phyloP scores from a whole-genome alignment of 2,888 invertebrate species.

The Oligia fasciuncula region DNA sequence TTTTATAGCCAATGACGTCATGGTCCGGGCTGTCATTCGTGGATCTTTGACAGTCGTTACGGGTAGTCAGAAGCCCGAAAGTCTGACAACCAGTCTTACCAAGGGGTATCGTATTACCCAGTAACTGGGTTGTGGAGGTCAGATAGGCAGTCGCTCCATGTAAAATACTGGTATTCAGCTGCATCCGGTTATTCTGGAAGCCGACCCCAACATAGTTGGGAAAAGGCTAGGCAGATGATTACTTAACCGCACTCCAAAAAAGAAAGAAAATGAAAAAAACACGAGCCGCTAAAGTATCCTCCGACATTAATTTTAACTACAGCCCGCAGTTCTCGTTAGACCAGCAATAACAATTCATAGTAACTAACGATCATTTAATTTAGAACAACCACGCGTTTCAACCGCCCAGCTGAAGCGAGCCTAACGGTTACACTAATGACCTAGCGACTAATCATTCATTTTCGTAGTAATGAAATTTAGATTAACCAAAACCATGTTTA shows the following conservation, averaged over 20 bases:
- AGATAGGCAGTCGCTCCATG: no score
- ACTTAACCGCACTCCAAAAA: not conserved
- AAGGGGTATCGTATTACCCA: no score
- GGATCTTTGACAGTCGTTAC: no score
- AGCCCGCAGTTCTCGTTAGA: conserved; percentile 24
- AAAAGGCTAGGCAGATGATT: no score
- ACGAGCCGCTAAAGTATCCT: conserved; percentile 10
- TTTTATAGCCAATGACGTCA: not conserved
- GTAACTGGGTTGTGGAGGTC: no score
- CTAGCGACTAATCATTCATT: conserved; percentile 58
- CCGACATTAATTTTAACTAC: conserved; percentile 34
- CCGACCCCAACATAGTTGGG: no score
- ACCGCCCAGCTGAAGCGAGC: conserved; percentile 29
- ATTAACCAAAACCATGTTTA: conserved; percentile 60
- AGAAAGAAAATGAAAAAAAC: not conserved
- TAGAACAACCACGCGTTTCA: conserved; percentile 21
- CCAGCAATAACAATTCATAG: conserved; percentile 45
- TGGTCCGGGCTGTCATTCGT: no score
- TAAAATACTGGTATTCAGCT: no score
- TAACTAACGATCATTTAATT: conserved; percentile 47
- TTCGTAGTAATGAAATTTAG: conserved; percentile 63
- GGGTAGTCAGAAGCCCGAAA: no score
- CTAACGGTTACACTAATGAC: conserved; percentile 61
- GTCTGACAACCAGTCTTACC: no score
- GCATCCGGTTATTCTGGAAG: no score